Evolutionary conservation across 1,140 invertebrate species (phyloP).

Genomic region (Drosophila novamexicana): DNA sequence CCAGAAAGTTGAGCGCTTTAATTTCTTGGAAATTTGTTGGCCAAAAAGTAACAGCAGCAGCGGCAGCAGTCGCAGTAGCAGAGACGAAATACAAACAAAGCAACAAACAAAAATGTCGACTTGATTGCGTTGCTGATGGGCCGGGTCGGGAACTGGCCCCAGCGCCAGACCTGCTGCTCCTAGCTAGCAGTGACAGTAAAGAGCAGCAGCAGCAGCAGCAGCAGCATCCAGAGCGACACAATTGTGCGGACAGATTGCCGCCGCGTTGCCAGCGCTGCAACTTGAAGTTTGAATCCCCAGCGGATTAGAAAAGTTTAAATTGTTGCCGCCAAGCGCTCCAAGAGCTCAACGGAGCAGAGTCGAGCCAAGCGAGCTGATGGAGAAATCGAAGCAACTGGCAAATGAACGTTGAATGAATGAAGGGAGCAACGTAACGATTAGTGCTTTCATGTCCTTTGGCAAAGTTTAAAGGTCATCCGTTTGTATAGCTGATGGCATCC

Average conservation of each 20-base stretch:
- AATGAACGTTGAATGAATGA: constrained; percentile 69
- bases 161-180: too few species aligned
- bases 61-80: not conserved
- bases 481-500: constrained; percentile 43
- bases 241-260: constrained; percentile 77
- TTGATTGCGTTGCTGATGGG: constrained; percentile 79
- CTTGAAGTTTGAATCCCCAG: constrained; percentile 80
- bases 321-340: constrained; percentile 70
- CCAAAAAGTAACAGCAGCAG: constrained; percentile 19
- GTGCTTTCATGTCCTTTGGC: constrained; percentile 83
- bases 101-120: constrained; percentile 82
- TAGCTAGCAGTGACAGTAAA: constrained; percentile 11
- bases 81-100: constrained; percentile 57
- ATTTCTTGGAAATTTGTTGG: constrained; percentile 81
- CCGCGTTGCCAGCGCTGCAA: constrained; percentile 63
- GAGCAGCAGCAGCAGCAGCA: not conserved
- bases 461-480: constrained; percentile 83
- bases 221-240: constrained; percentile 46
- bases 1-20: constrained; percentile 80
- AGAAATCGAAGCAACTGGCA: constrained; percentile 75
- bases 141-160: constrained; percentile 14
- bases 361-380: constrained; percentile 30
- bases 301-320: constrained; percentile 84
- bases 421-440: constrained; percentile 83
- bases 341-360: constrained; percentile 14